Base-by-base conservation (phyloP, 2,888 invertebrate species). In the Timema cristinae region DNA sequence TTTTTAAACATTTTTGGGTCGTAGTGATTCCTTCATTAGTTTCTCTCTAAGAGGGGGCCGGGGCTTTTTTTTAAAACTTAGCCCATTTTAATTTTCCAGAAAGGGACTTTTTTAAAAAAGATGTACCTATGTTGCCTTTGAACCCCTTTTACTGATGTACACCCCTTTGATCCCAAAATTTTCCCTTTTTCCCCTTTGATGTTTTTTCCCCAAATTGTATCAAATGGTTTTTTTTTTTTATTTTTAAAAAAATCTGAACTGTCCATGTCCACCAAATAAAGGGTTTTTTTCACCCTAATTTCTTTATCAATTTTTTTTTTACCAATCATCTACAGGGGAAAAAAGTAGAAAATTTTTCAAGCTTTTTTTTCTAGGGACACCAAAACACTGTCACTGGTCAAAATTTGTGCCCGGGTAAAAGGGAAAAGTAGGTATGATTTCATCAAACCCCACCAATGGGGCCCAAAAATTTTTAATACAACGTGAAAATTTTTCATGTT, bases 351-450 rank as follows among this genome's bases (percentile, higher is more conserved):
- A 13, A 13, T 2, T 54, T 54, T 54, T n/a, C n/a, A 4, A n/a
- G 1, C 11, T 54, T 11, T 54, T 4, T 54, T 54, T n/a, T 54
- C 54, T 13, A n/a, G n/a, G 1, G n/a, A 54, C n/a, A n/a, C 54
- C 54, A 54, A 54, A 54, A 54, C 11, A 54, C 32, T 32, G 32
- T 32, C 32, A 32, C 32, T 32, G 32, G 16, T 2, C 66, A 16
- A 11, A 16, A 47, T n/a, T 2, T 66, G 2, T 15, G 47, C 16
- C 47, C 47, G 4, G 5, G 66, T 11, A 47, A 2, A 15, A 63
- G 47, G n/a, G n/a, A 68, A 68, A n/a, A 51, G 47, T 8, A 51
- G 7, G 61, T 50, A 13, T 66, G 47, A 52, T 51, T 71, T 1
- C 66, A 50, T 5, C 9, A 69, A 56, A 9, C 7, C n/a, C 8